Percentiles rank a stretch among this genome's conserved stretches.
These are phyloP conservation scores for Pelosia muscerda DNA, from an alignment of 2,888 invertebrate species.

Conservation along the genomic window DNA sequence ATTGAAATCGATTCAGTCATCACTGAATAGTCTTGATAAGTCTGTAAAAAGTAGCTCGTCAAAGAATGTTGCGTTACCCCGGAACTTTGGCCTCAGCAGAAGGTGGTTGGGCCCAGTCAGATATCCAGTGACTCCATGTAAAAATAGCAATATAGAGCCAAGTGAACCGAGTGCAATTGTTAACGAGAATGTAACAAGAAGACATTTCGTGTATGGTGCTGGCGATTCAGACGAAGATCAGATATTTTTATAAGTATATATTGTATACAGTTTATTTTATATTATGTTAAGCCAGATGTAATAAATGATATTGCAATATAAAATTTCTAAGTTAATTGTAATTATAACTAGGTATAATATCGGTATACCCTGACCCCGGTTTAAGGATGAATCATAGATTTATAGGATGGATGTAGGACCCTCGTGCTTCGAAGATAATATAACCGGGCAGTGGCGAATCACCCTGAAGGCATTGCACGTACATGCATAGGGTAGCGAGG, in stretches of 20 bases:
- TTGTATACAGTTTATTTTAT: constrained; percentile 37
- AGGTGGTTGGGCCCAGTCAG: constrained; percentile 88
- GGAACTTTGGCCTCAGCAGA: constrained; percentile 87
- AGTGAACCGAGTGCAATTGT: constrained; percentile 67
- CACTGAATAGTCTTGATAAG: constrained; percentile 74
- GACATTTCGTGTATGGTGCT: constrained; percentile 83
- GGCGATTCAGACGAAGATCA: constrained; percentile 88
- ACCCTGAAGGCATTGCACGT: too few relatives aligned
- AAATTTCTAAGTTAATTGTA: neutral
- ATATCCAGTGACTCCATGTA: constrained; percentile 89
- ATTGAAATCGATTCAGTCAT: constrained; percentile 77
- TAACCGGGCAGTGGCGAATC: too few relatives aligned
- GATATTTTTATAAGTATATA: constrained; percentile 86
- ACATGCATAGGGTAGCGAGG: too few relatives aligned
- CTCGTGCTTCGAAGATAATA: too few relatives aligned
- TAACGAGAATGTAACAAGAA: constrained; percentile 72
- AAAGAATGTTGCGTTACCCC: constrained; percentile 84
- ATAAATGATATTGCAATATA: constrained; percentile 45
- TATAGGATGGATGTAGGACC: too few relatives aligned
- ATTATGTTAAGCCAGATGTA: constrained; percentile 50
- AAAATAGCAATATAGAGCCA: constrained; percentile 68
- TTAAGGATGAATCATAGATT: too few relatives aligned
- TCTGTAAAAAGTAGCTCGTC: constrained; percentile 69
- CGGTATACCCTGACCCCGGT: too few relatives aligned
- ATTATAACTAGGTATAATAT: too few relatives aligned